These are phyloP conservation scores for Melanocharis versteri DNA, from an alignment of 2,113 vertebrate genomes.

Conservation along the genomic window DNA sequence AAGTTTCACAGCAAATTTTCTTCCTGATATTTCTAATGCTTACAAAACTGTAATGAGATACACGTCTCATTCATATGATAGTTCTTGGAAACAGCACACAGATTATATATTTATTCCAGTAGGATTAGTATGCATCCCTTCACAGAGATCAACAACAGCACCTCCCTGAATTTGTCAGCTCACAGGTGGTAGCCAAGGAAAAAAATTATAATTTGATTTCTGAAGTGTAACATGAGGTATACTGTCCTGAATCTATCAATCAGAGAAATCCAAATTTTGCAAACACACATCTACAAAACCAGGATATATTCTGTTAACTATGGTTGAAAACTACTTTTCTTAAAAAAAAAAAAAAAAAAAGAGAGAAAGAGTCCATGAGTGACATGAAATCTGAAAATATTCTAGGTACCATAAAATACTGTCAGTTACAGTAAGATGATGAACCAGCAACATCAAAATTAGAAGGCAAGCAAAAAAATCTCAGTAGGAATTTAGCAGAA, in stretches of 20 bases:
- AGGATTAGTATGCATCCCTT: not conserved
- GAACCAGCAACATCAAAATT: not conserved
- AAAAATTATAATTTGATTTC: not conserved
- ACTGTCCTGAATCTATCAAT: not conserved
- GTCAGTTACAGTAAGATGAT: not conserved
- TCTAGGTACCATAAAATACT: not conserved
- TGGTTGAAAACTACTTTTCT: not conserved
- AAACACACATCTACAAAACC: not conserved
- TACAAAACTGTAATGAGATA: not conserved
- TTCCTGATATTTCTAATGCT: not conserved
- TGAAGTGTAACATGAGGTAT: not conserved
- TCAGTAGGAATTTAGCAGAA: not conserved
- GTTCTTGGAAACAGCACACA: not conserved
- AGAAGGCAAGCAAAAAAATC: not conserved
- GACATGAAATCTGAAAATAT: not conserved
- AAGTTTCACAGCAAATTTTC: not conserved
- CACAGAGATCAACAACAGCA: not conserved
- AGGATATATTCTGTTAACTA: not conserved
- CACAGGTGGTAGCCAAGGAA: not conserved
- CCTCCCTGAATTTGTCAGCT: not conserved
- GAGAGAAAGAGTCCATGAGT: not conserved
- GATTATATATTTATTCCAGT: not conserved
- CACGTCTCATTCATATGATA: not conserved
- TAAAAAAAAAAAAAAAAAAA: not conserved
- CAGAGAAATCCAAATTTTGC: not conserved